phyloP scores from a whole-genome alignment of 2,888 invertebrate genomes.

The Eupsilia transversa region DNA sequence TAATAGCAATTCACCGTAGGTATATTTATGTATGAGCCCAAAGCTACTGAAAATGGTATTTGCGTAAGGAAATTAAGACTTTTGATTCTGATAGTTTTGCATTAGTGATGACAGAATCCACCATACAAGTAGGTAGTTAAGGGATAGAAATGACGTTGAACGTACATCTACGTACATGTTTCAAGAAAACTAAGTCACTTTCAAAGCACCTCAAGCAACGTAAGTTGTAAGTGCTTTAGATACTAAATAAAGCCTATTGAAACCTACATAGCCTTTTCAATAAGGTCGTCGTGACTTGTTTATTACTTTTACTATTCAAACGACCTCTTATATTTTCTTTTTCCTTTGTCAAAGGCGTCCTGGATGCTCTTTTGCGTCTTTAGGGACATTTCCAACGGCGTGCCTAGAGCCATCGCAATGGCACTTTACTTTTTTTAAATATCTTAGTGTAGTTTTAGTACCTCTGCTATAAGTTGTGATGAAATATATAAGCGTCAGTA shows the following conservation, averaged over 20 bases:
- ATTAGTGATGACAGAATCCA: not conserved
- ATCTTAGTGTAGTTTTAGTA: conserved; percentile 3
- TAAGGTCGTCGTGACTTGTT: conserved; percentile 43
- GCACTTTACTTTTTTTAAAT: conserved; percentile 8
- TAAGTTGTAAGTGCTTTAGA: conserved; percentile 4
- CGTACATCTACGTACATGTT: not conserved
- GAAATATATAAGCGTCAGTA: no score
- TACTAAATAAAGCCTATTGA: conserved; percentile 14
- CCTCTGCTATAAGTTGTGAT: no score
- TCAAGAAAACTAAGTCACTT: not conserved
- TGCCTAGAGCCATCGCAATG: not conserved
- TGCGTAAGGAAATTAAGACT: not conserved
- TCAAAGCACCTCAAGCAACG: not conserved
- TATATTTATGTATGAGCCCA: accelerated
- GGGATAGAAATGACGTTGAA: not conserved
- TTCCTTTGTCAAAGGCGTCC: conserved; percentile 44
- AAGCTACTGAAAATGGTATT: not conserved
- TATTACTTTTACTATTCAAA: conserved; percentile 50
- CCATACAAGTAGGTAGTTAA: not conserved
- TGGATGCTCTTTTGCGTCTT: conserved; percentile 41
- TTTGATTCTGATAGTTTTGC: not conserved
- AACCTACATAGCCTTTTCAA: conserved; percentile 31
- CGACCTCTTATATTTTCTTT: conserved; percentile 38
- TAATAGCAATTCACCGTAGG: not conserved
- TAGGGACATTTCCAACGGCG: conserved; percentile 16